Conservation (phyloP, 2,113 vertebrate genomes). For the Ia io region DNA sequence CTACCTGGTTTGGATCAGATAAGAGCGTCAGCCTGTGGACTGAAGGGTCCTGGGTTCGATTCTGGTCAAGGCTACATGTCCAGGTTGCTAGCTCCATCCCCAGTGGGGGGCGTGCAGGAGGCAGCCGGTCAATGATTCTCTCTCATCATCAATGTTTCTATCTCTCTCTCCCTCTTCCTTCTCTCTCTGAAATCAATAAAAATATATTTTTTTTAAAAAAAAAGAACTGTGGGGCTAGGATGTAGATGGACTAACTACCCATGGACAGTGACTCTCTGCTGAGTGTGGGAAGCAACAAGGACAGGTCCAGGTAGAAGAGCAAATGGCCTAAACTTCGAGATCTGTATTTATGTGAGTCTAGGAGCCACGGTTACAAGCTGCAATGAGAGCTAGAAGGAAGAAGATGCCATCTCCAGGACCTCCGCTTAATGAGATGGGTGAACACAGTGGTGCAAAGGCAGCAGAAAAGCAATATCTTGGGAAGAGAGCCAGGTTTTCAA, state of each 20-base stretch:
- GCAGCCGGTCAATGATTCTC: too few species aligned
- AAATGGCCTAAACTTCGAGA: not conserved
- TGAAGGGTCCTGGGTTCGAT: too few species aligned
- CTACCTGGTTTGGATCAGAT: too few species aligned
- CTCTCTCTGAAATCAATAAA: too few species aligned
- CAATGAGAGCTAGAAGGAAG: not conserved
- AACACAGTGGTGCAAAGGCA: not conserved
- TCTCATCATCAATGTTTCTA: too few species aligned
- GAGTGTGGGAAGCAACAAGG: not conserved
- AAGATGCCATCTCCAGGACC: not conserved
- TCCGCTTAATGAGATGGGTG: not conserved
- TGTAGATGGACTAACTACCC: not conserved
- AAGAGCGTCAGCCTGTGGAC: too few species aligned
- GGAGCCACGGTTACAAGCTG: not conserved
- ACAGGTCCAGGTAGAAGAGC: not conserved
- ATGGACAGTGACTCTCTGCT: not conserved
- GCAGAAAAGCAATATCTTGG: not conserved
- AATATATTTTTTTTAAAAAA: too few species aligned
- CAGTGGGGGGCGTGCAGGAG: too few species aligned
- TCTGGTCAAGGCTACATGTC: too few species aligned
- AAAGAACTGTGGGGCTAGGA: not conserved
- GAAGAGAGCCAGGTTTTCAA: not conserved
- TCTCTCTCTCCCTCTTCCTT: too few species aligned
- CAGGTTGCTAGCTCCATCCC: too few species aligned
- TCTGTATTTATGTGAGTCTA: not conserved